A percentile compares a stretch with the other conserved stretches of the same genome.
These are phyloP conservation scores for Symphodus melops DNA, from an alignment of 2,113 vertebrate species.

Conservation along the genomic window DNA sequence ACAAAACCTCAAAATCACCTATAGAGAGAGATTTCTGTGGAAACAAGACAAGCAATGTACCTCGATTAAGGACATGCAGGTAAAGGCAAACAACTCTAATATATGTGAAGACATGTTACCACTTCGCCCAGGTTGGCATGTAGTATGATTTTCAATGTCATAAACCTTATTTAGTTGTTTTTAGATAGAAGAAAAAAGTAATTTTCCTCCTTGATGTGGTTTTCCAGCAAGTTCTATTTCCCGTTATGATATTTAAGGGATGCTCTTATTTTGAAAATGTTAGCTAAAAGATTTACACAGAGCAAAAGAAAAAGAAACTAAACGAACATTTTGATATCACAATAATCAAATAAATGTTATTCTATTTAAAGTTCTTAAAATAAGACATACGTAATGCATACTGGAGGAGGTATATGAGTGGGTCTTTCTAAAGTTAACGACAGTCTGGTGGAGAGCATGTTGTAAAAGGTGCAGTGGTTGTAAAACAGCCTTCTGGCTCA, in stretches of 20 bases:
- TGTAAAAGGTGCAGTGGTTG: slow-evolving; percentile 31
- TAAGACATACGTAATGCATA: neutral
- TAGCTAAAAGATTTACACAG: too few species aligned
- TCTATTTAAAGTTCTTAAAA: too few species aligned
- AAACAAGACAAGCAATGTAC: neutral
- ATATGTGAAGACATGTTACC: neutral
- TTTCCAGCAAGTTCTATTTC: too few species aligned
- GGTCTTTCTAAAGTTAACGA: neutral
- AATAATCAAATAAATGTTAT: too few species aligned
- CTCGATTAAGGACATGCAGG: neutral
- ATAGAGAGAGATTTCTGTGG: neutral
- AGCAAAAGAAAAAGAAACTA: too few species aligned
- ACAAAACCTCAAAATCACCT: slow-evolving; percentile 16
- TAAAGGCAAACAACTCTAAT: neutral
- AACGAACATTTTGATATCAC: too few species aligned
- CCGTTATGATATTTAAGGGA: too few species aligned
- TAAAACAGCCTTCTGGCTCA: slow-evolving; percentile 60
- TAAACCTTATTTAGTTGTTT: neutral
- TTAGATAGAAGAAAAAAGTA: neutral
- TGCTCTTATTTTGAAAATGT: too few species aligned
- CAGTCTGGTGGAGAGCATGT: slow-evolving; percentile 4
- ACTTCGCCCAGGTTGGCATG: neutral
- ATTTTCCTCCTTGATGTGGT: neutral
- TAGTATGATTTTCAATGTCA: neutral
- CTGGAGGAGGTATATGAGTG: neutral